These are phyloP conservation scores for Hyperoplus immaculatus DNA, from an alignment of 2,797 vertebrate species.

Conservation along the genomic window DNA sequence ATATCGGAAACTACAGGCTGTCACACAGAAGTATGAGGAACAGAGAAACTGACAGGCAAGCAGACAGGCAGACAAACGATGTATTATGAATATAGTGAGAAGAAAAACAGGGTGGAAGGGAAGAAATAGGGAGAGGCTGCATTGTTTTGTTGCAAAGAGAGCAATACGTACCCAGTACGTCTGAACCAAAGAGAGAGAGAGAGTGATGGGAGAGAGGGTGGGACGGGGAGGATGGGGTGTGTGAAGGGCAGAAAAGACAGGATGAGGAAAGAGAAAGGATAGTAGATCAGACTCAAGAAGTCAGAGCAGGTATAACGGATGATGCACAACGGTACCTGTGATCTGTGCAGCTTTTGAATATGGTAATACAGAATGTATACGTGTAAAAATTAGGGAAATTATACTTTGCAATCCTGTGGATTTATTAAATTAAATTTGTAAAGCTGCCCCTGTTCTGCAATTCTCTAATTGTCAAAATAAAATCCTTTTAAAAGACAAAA, in stretches of 20 bases:
- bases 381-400: neutral
- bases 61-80: conserved; percentile 79
- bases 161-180: conserved; percentile 93
- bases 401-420: neutral
- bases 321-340: conserved; percentile 14
- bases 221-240: conserved; percentile 51
- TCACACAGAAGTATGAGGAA: conserved; percentile 77
- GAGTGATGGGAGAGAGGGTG: conserved; percentile 58
- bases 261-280: conserved; percentile 83
- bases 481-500: neutral
- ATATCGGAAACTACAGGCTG: conserved; percentile 72
- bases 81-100: conserved; percentile 69
- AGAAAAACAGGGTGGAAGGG: conserved; percentile 38
- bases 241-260: conserved; percentile 78
- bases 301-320: conserved; percentile 61
- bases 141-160: conserved; percentile 65
- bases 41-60: conserved; percentile 80
- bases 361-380: neutral
- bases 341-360: neutral
- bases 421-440: neutral
- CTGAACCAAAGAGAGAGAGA: conserved; percentile 86
- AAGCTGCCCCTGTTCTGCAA: neutral
- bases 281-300: conserved; percentile 81
- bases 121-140: conserved; percentile 45
- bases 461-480: neutral